Base-by-base conservation (phyloP, 2,888 invertebrate genomes). In the Tetragonula carbonaria region DNA sequence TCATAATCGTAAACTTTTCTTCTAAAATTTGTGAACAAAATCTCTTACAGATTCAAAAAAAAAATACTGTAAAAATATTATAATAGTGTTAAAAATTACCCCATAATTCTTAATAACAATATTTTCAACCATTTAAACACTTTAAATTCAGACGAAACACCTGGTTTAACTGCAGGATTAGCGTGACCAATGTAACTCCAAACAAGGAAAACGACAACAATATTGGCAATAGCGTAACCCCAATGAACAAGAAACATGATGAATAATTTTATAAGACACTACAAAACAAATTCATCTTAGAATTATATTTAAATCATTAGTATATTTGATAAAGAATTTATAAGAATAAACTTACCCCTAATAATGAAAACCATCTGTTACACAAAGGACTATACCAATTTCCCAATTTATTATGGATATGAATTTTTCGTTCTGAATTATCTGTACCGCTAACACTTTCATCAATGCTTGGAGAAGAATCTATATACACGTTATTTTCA, bases 161-260 rank as follows among this genome's bases (percentile, higher is more conserved):
- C 99, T 0, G 99, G 99, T 93, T 98, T 98, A 13, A 98, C 98
- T 6, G 99, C 99, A 14, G 99, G 99, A 95, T 98, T 99, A 13
- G 98, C 98, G 74, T 98, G 97, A 66, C 99, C 98, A 87, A 99
- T 98, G 95, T 99, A 99, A 92, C 98, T 96, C 97, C 98, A 99
- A 82, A 99, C 96, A 74, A 98, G 95, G 94, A 98, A 97, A 84
- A 98, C 96, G 28, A 97, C 97, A 59, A 96, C 95, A 82, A 99
- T 96, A 94, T 98, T 98, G 38, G 97, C 97, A 66, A 98, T 95
- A 45, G 99, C 98, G 94, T 98, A 99, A 78, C 96, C 97, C 98
- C 98, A 99, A 94, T 99, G 97, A 55, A 99, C 98, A 89, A 98
- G 95, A 93, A 99, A 96, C 98, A 99, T 98, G 81, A 99, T 97